Base-by-base conservation (phyloP, 2,888 invertebrate species). In the Lutraria lutraria region DNA sequence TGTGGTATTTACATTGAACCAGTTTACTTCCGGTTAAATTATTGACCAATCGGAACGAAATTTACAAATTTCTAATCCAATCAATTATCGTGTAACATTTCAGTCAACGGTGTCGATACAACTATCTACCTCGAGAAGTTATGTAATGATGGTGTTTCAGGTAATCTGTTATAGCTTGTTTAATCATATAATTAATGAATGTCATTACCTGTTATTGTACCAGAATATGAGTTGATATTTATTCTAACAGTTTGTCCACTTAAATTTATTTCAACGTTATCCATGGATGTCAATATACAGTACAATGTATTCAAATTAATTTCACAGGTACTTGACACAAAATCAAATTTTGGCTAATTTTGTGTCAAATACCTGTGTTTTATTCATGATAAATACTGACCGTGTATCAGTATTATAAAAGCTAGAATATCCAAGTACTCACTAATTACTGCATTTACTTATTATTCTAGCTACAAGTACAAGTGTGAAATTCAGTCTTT, bases 121-220 rank as follows among this genome's bases (percentile, higher is more conserved):
- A 68, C 60, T 80, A 54, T 60, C 21, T 34, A 53, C 12, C 21
- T 85, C 80, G n/a, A 60, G n/a, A 81, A 85, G n/a, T 85, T 83
- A 83, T 68, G 83, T 63, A 83, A 82, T 8, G 21, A 83, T 56
- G 53, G 31, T 56, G 56, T 56, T 60, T 25, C 53, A 34, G n/a
- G 52, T 81, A 12, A 25, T 25, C 15, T 25, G 25, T 53, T 19
- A 19, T 80, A 3, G 8, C 15, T 19, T 21, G 8, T 80, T 79
- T 19, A n/a, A 60, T 87, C 1, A 43, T 81, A 29, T 0, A 52
- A 53, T 82, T 25, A 16, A 25, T 19, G n/a, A 19, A 29, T n/a
- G 53, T 54, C 25, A 52, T 0, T 53, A 54, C 19, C 4, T 56
- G 25, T 31, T 29, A 29, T 13, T 68, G 13, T 6, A 2, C 16